These are phyloP conservation scores for Argyresthia goedartella DNA, from an alignment of 2,888 invertebrate species.

Conservation along the genomic window DNA sequence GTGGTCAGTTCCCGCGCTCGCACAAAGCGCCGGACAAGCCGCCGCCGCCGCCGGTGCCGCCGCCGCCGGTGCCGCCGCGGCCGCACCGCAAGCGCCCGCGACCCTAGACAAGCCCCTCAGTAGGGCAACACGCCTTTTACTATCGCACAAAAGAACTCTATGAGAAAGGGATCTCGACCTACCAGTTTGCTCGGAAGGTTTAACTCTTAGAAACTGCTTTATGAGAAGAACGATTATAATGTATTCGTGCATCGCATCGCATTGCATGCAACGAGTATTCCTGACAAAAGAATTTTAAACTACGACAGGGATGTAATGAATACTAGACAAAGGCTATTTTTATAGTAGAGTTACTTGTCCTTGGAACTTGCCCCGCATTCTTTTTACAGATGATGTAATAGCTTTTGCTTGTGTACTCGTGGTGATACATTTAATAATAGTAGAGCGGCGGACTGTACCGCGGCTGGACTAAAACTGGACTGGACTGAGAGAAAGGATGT, in stretches of 20 bases:
- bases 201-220: conserved; percentile 40
- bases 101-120: conserved; percentile 50
- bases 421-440: not conserved
- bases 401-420: too few relatives aligned
- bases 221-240: conserved; percentile 40
- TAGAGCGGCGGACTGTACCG: not conserved
- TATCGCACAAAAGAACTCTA: conserved; percentile 62
- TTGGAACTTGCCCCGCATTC: conserved; percentile 48
- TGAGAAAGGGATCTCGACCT: conserved; percentile 70
- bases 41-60: conserved; percentile 18
- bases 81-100: conserved; percentile 12
- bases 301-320: conserved; percentile 66
- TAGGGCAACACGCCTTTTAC: conserved; percentile 56
- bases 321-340: conserved; percentile 60
- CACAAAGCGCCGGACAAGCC: too few relatives aligned
- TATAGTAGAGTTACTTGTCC: conserved; percentile 54
- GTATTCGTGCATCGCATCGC: conserved; percentile 65
- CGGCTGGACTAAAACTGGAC: not conserved
- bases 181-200: conserved; percentile 63
- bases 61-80: conserved; percentile 14
- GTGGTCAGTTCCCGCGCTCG: too few relatives aligned
- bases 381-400: conserved; percentile 9
- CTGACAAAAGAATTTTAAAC: conserved; percentile 66
- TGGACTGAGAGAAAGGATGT: not conserved
- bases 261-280: conserved; percentile 45